Base-by-base conservation (phyloP, 2,797 vertebrate species). In the Neosilurus hyrtlii region DNA sequence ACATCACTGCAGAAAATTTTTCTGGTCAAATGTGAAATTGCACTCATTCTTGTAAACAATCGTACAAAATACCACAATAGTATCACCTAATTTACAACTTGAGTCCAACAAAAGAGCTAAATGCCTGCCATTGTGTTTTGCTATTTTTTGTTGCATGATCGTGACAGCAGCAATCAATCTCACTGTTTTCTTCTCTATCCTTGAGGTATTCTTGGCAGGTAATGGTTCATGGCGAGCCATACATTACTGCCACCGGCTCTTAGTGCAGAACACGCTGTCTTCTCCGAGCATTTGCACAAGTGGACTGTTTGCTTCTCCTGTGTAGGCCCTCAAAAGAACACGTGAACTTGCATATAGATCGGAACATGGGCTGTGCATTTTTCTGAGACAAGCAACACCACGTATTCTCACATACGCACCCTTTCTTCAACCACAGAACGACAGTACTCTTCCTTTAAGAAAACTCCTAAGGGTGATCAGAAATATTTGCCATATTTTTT, bases 301-400 rank as follows among this genome's bases (percentile, higher is more conserved):
- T 62, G 37, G 62, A 80, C 43, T 43, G 86, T 86, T 87, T 87
- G 83, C 86, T 81, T 68, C 61, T 82, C 65, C 85, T 63, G 49
- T 24, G 54, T 43, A 37, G 51, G 51, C 56, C 76, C 72, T 80
- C 12, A 2, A 66, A 68, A 54, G 30, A 56, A 20, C 87, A 88
- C 91, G 90, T 93, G 94, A 91, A 92, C 78, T 83, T 91, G 93
- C 94, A 94, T 94, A 93, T 90, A 92, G 90, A 93, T 93, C 85
- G 87, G 83, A 80, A 52, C 89, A 88, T 88, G 78, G 63, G 61
- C 20, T 79, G 63, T 66, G 72, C 82, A 73, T 67, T 80, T 83
- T 59, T 84, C 75, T 70, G 57, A 70, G 37, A 85, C 35, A 37
- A 15, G 57, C 59, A 76, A 49, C 43, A 9, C 52, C 78, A 51